Conservation (phyloP, 2,797 vertebrate genomes). For the Scomberomorus guttatus region DNA sequence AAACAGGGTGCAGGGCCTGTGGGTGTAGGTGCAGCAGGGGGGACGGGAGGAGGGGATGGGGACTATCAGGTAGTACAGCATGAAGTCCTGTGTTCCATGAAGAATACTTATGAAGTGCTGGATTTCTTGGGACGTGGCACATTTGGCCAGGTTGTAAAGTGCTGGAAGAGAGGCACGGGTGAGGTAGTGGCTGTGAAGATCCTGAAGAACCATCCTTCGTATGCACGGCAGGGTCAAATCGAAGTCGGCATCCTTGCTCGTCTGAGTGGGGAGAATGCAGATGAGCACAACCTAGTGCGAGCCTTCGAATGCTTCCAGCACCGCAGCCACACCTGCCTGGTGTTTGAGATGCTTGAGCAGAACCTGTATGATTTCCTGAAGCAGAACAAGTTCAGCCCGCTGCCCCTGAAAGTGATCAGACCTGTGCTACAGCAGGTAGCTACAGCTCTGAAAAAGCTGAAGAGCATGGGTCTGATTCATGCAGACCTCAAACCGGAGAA, state of each 20-base stretch:
- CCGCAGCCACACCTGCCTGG: constrained; percentile 97
- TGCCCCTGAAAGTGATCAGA: constrained; percentile 98
- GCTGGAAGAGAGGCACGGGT: constrained; percentile 98
- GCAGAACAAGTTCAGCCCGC: constrained; percentile 98
- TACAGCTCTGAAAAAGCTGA: constrained; percentile 97
- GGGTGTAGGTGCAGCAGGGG: constrained; percentile 85
- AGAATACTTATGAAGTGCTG: constrained; percentile 98
- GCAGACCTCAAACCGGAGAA: constrained; percentile 99
- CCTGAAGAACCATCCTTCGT: constrained; percentile 98
- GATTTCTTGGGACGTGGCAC: constrained; percentile 99
- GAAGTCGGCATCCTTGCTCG: constrained; percentile 98
- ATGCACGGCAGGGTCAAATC: constrained; percentile 98
- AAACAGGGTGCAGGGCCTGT: constrained; percentile 89
- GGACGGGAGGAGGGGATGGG: constrained; percentile 88
- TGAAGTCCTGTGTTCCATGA: constrained; percentile 97
- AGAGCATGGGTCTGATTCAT: constrained; percentile 98
- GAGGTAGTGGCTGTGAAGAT: constrained; percentile 99
- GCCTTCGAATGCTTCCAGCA: constrained; percentile 99
- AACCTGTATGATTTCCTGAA: constrained; percentile 99
- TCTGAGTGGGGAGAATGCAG: constrained; percentile 96
- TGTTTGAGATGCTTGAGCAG: constrained; percentile 99
- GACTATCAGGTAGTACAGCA: constrained; percentile 99
- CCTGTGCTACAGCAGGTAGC: constrained; percentile 98
- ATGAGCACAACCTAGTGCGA: constrained; percentile 97
- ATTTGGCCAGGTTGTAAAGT: constrained; percentile 99